Evolutionary conservation across 2,888 invertebrate species (phyloP).

Genomic region (Cartodere bifasciata): DNA sequence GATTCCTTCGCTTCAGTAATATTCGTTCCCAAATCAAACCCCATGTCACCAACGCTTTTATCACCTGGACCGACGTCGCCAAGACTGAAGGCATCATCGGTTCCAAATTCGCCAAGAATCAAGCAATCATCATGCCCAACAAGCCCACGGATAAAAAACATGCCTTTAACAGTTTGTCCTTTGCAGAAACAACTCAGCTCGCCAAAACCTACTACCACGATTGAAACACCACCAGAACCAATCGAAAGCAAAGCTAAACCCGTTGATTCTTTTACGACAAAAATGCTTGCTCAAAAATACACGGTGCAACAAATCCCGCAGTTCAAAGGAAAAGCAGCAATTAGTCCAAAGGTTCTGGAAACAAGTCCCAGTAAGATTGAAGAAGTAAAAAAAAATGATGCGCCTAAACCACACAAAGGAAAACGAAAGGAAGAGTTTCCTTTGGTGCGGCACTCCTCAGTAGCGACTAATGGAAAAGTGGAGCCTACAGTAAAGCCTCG

Average conservation of each 20-base stretch:
- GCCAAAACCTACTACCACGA: constrained; percentile 37
- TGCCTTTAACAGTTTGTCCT: constrained; percentile 40
- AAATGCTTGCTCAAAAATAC: constrained; percentile 29
- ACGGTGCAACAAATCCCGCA: constrained; percentile 32
- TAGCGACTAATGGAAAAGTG: constrained; percentile 39
- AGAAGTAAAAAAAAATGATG: constrained; percentile 5
- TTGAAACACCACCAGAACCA: constrained; percentile 33
- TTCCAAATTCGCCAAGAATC: constrained; percentile 65
- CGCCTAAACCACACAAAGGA: constrained; percentile 6
- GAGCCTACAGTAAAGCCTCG: constrained; percentile 51
- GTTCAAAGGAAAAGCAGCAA: constrained; percentile 26
- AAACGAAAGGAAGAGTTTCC: constrained; percentile 45
- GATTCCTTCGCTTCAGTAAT: constrained; percentile 90
- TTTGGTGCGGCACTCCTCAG: constrained; percentile 55
- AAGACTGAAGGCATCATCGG: constrained; percentile 52
- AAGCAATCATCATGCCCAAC: constrained; percentile 56
- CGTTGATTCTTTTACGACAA: constrained; percentile 19
- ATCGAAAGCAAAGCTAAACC: constrained; percentile 26
- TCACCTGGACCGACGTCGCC: constrained; percentile 51
- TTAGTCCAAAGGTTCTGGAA: constrained; percentile 17
- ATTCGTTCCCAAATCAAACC: constrained; percentile 74
- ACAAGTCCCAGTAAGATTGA: constrained; percentile 8
- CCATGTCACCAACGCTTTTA: constrained; percentile 46
- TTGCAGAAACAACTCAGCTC: constrained; percentile 47
- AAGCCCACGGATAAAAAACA: constrained; percentile 53